Base-by-base conservation (phyloP, 1,140 invertebrate species). In the Varroa destructor region DNA sequence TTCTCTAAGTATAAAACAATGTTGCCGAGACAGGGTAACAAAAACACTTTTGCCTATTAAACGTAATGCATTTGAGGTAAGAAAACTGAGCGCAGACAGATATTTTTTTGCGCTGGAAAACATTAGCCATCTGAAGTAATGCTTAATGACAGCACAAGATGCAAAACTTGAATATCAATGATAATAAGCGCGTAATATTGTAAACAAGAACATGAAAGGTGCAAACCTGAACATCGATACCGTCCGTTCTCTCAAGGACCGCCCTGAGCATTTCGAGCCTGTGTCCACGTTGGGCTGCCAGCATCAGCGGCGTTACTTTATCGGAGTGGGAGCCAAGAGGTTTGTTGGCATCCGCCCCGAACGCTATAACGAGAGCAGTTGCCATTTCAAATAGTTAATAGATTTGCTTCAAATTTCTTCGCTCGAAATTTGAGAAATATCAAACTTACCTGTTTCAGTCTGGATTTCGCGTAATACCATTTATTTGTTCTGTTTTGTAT, bases 271-370 rank as follows among this genome's bases (percentile, higher is more conserved):
- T 77, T 70, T 80, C 79, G 25, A 82, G 61, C 10, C 46, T 73
- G 74, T 82, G 74, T 0, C 82, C 82, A 46, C 76, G 74, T 54
- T 78, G 75, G 10, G 79, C 77, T 12, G 83, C 81, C 42, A 83
- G 74, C 80, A 84, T 84, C 4, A 84, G 75, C 3, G 83, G 78
- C 67, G 80, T 80, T 51, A 81, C 61, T 74, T 81, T 82, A 71
- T 79, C 77, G 70, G 80, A 80, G n/a, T 75, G 75, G 36, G 81
- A 79, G 57, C 78, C 79, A 61, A 81, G 74, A 6, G 77, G 74
- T 73, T 79, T 79, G 72, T 83, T 81, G 0, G 81, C 75, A 75
- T 82, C 78, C 1, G 79, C 80, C 61, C 78, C 78, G 75, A 81
- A 76, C 71, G 74, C 36, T 83, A 75, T 1, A 75, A 0, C 82